Evolutionary conservation across 2,888 invertebrate genomes (phyloP).

Genomic region (Charanyca ferruginea): DNA sequence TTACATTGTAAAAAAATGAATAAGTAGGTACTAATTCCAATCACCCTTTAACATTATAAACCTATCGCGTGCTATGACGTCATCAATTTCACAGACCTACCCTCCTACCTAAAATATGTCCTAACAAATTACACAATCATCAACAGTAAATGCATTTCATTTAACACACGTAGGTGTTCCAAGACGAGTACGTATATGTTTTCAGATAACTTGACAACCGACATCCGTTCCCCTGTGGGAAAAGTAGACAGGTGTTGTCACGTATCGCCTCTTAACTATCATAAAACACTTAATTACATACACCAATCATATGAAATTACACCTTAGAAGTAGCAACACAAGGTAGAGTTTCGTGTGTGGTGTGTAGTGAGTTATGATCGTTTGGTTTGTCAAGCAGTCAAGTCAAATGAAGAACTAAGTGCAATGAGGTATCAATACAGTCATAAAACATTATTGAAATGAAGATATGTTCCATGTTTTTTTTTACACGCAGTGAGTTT

Average conservation of each 20-base stretch:
- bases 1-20: no score
- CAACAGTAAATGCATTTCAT: slow-evolving; percentile 62
- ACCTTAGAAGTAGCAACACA: slow-evolving; percentile 42
- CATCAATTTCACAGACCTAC: slow-evolving; percentile 17
- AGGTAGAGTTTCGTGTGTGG: slow-evolving; percentile 21
- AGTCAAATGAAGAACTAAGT: slow-evolving; percentile 80
- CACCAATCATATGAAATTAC: slow-evolving; percentile 30
- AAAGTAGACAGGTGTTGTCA: slow-evolving; percentile 88
- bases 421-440: slow-evolving; percentile 80
- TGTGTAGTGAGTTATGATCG: slow-evolving; percentile 46
- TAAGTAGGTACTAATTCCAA: no score
- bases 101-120: slow-evolving; percentile 10
- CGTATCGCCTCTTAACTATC: slow-evolving; percentile 78
- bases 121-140: slow-evolving; percentile 61
- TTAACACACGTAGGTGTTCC: slow-evolving; percentile 74
- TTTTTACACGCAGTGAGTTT: slow-evolving; percentile 48
- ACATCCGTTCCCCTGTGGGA: slow-evolving; percentile 88
- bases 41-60: neutral
- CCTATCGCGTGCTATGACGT: slow-evolving; percentile 14
- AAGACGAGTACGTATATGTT: slow-evolving; percentile 76
- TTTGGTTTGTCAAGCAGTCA: slow-evolving; percentile 39
- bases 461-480: slow-evolving; percentile 63
- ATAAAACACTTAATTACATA: slow-evolving; percentile 73
- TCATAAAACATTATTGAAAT: slow-evolving; percentile 80
- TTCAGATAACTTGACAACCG: slow-evolving; percentile 84